Evolutionary conservation across 2,888 invertebrate genomes (phyloP), one percentile per base, ranked within the genome.

Genomic region (Melinopterus prodromus): DNA sequence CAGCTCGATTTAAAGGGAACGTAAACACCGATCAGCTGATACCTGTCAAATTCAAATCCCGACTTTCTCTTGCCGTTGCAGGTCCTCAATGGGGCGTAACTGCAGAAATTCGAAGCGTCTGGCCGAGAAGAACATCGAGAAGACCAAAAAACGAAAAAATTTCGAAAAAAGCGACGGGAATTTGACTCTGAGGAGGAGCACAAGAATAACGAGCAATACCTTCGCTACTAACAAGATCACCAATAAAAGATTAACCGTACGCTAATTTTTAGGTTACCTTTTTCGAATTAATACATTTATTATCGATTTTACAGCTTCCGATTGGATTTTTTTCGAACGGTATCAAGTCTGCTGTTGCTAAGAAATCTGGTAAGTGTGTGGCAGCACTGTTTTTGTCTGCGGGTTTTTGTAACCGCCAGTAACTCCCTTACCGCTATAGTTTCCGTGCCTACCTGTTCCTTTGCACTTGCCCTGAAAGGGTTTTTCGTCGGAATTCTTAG

Each of bases 261-360:
- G 36, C 35, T 15, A 26, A 72, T 16, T 72, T 26, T 74, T 1
- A 16, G 15, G n/a, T 74, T 74, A 16, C 3, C 36, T 71, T 26
- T 26, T 12, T 74, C 36, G 12, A 74, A 74, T 74, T 14, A 69
- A 69, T 70, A 6, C 16, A 14, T 71, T 71, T 71, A 5, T 12
- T 15, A 7, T 71, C 2, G 35, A 15, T 71, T 71, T 16, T 53
- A 53, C 81, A 85, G 84, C 79, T 84, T 69, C 83, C 84, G 16
- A 80, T 81, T 26, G 82, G 82, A n/a, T 83, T 83, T 71, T 81
- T 83, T 76, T 35, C 77, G 6, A 53, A 76, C 76, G 84, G 83
- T 36, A 71, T 84, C 16, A 81, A 53, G 77, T 81, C 84, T 6
- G 78, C 81, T 72, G 78, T 78, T 6, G 77, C 77, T 16, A 75